phyloP scores from a whole-genome alignment of 2,113 vertebrate genomes.

The Oreochromis aureus region DNA sequence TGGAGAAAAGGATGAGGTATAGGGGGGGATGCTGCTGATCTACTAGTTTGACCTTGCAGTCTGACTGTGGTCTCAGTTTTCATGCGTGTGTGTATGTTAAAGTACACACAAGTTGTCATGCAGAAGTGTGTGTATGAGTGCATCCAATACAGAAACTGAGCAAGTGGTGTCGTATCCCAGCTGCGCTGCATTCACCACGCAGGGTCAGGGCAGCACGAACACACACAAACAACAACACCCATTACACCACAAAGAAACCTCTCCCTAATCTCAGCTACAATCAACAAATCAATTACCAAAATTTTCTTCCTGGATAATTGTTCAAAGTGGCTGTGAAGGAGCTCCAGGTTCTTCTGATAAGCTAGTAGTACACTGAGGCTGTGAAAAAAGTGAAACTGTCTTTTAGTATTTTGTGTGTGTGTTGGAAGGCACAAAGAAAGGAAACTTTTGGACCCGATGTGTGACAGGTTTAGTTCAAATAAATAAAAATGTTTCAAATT shows the following conservation, averaged over 20 bases:
- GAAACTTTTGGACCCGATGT: not conserved
- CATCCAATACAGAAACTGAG: not conserved
- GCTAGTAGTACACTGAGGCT: not conserved
- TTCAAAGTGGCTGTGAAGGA: not conserved
- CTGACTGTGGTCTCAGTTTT: conserved; percentile 8
- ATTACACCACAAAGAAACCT: not conserved
- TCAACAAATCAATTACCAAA: conserved; percentile 36
- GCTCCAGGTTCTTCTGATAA: not conserved
- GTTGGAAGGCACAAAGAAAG: not conserved
- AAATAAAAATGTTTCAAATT: not conserved
- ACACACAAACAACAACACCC: conserved; percentile 30
- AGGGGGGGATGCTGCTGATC: conserved; percentile 37
- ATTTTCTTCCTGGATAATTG: not conserved
- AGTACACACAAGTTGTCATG: not conserved
- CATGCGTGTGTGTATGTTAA: not conserved
- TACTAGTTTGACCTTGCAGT: conserved; percentile 63
- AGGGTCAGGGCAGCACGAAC: conserved; percentile 10
- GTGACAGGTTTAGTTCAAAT: not conserved
- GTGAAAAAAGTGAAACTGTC: not conserved
- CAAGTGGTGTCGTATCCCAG: conserved; percentile 6
- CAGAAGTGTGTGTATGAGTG: not conserved
- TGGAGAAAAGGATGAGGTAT: conserved; percentile 22
- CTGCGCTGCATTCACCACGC: conserved; percentile 30
- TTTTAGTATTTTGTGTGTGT: not conserved
- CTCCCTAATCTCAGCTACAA: not conserved